Base-by-base conservation (phyloP, 2,113 vertebrate species). In the Mastomys coucha region DNA sequence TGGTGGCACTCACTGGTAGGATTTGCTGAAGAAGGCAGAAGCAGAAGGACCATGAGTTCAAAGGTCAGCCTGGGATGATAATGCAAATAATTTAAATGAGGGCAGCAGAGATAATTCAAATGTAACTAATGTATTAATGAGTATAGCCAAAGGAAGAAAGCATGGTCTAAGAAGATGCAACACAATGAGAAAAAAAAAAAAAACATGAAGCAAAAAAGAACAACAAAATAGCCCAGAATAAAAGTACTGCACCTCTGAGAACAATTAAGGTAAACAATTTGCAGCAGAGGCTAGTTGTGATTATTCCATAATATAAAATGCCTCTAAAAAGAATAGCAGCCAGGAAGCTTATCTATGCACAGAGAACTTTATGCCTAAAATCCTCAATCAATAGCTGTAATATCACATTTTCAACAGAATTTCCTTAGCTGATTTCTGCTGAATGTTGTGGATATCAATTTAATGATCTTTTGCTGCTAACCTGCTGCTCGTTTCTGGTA, bases 91-190 rank as follows among this genome's bases (percentile, higher is more conserved):
- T 58, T 98, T 98, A 98, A 98, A 99, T 98, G 98, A 98, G 91
- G 98, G 98, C 98, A 99, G 98, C 98, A 99, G 99, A 97, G 98
- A 98, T 99, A 99, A 99, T 99, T 99, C 99, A 58, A 99, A 99
- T 56, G 94, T 98, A 98, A 93, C 97, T 99, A 75, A 99, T 99
- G 97, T 98, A 98, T 97, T 99, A 99, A 98, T 99, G 99, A 96
- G 99, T 99, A 88, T 99, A 99, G 99, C 99, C 99, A 67, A 99
- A 99, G 99, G 99, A 96, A 98, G 99, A 94, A 99, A 99, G 96
- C 99, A 99, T 0, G 99, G 99, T 73, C 99, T 58, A 99, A 99
- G 96, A 99, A 99, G 99, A 99, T 99, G 88, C 98, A 99, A 92
- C 99, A 99, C 98, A 99, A 99, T 76, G 99, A 99, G 91, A 98